Evolutionary conservation across 2,797 vertebrate species (phyloP), one percentile per base, ranked within the genome.

Genomic region (Crypturellus tataupa): DNA sequence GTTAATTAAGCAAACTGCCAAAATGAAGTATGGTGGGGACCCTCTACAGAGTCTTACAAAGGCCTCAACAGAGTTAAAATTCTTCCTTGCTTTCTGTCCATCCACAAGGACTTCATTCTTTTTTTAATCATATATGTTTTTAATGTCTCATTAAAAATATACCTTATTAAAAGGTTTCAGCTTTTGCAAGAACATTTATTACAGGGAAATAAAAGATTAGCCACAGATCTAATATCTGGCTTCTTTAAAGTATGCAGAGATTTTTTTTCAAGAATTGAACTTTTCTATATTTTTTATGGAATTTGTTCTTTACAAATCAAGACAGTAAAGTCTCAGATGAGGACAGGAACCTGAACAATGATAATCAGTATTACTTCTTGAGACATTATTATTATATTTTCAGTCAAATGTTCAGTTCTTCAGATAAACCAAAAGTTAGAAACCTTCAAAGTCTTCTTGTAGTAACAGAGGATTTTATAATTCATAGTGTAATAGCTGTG

Each of bases 51-150:
- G 16, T 6, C 21, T 40, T 89, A 6, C 2, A 82, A 60, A 85
- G 44, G 40, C 3, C 12, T 58, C 19, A 53, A 10, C 7, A 63
- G 63, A 71, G 3, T 5, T 49, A 24, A 12, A 79, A 16, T 44
- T 63, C 4, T 59, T 40, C 5, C 4, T 5, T 2, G n/a, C 3
- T 76, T 84, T 24, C 17, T 76, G 31, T 58, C 37, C 55, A 2
- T 3, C 2, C 11, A 42, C 5, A 73, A 47, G 11, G 7, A 1
- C 4, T 59, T 1, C 7, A 12, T 60, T 27, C 39, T 59, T 39
- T 70, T 1, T 44, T 33, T 2, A 81, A 82, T 21, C 0, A 6
- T 11, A 20, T 40, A 1, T 37, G 21, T 58, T 53, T 88, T 79
- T 1, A 33, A 17, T 69, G 19, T 7, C 7, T 75, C 2, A 10